These are phyloP conservation scores for Sepioteuthis lessoniana DNA, from an alignment of 2,888 invertebrate genomes.

Conservation along the genomic window DNA sequence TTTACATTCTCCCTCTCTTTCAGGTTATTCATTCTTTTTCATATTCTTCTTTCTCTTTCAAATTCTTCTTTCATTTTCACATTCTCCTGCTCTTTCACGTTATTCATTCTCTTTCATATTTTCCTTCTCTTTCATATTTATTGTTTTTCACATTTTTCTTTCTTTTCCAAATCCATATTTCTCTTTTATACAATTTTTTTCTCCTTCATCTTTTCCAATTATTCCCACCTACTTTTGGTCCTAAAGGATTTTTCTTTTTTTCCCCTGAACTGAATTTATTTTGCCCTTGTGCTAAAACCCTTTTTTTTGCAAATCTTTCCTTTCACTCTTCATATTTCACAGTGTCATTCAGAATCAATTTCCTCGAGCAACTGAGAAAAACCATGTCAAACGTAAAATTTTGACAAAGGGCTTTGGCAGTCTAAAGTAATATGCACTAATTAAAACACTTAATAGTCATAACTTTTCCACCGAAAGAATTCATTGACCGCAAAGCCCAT, in stretches of 20 bases:
- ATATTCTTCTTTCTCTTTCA: too few relatives aligned
- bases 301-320: background rate
- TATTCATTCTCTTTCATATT: too few relatives aligned
- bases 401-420: background rate
- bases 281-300: background rate
- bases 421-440: background rate
- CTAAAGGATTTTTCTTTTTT: background rate
- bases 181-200: too few relatives aligned
- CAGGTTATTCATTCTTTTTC: too few relatives aligned
- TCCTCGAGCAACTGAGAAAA: background rate
- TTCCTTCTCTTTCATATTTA: too few relatives aligned
- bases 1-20: too few relatives aligned
- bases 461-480: background rate
- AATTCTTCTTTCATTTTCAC: too few relatives aligned
- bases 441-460: background rate
- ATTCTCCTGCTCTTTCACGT: too few relatives aligned
- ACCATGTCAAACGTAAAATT: conserved; percentile 33
- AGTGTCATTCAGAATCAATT: background rate
- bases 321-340: background rate
- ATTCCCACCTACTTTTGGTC: too few relatives aligned
- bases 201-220: too few relatives aligned
- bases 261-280: background rate
- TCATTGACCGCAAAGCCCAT: background rate
- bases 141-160: too few relatives aligned
- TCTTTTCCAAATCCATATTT: too few relatives aligned